Evolutionary conservation across 2,888 invertebrate species (phyloP).

Genomic region (Hoplodrina blanda): DNA sequence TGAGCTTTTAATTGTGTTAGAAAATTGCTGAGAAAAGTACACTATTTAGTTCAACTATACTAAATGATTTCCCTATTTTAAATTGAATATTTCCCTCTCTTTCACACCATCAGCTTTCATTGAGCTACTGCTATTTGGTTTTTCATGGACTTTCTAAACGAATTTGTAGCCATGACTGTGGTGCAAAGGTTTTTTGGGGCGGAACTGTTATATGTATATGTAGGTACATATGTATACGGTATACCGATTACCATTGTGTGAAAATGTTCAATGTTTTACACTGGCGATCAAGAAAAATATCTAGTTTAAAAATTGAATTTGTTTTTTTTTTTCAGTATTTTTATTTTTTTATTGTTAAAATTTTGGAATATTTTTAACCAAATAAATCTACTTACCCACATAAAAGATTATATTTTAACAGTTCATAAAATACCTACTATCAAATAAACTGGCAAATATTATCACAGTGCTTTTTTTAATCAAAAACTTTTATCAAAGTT

Average conservation of each 20-base stretch:
- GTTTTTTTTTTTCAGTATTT: neutral
- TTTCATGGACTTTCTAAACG: constrained; percentile 24
- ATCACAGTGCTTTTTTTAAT: too few relatives aligned
- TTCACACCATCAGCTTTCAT: constrained; percentile 5
- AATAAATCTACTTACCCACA: too few relatives aligned
- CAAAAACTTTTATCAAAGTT: neutral
- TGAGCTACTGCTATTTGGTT: constrained; percentile 7
- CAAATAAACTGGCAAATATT: too few relatives aligned
- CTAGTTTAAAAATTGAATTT: neutral
- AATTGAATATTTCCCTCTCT: constrained; percentile 6
- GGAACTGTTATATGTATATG: constrained; percentile 62
- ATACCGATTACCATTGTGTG: constrained; percentile 63
- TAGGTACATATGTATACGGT: constrained; percentile 26
- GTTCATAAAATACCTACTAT: too few relatives aligned
- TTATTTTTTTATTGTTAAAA: too few relatives aligned
- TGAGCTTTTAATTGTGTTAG: constrained; percentile 7
- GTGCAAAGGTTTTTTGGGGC: constrained; percentile 62
- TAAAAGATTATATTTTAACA: too few relatives aligned
- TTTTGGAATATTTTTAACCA: too few relatives aligned
- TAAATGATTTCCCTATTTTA: constrained; percentile 15
- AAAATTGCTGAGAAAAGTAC: constrained; percentile 3
- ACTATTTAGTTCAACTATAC: constrained; percentile 7
- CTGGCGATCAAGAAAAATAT: constrained; percentile 37
- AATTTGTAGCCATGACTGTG: constrained; percentile 32
- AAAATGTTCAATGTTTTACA: constrained; percentile 54